phyloP scores from a whole-genome alignment of 1,140 invertebrate species.

The Drosophila sulfurigaster region DNA sequence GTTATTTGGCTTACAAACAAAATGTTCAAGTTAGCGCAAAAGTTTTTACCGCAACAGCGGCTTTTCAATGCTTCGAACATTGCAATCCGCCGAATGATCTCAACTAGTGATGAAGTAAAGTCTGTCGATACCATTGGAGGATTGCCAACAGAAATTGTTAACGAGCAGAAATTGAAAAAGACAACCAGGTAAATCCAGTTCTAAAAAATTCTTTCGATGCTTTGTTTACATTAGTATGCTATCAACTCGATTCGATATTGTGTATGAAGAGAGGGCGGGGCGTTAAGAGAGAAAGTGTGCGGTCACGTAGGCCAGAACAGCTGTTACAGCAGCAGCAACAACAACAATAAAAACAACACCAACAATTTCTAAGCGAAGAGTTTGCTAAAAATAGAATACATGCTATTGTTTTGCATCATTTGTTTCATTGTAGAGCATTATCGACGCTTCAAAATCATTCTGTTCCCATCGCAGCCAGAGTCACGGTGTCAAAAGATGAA shows the following conservation, averaged over 20 bases:
- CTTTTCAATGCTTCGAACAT: slow-evolving; percentile 27
- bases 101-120: slow-evolving; percentile 74
- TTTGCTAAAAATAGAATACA: slow-evolving; percentile 2
- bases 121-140: slow-evolving; percentile 74
- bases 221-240: slow-evolving; percentile 64
- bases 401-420: slow-evolving; percentile 33
- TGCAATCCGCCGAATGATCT: slow-evolving; percentile 50
- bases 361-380: slow-evolving; percentile 13
- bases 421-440: slow-evolving; percentile 65
- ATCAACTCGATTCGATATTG: background rate
- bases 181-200: slow-evolving; percentile 70
- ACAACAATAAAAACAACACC: background rate
- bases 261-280: slow-evolving; percentile 2
- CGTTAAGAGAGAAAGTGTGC: slow-evolving; percentile 33
- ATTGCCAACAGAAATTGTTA: slow-evolving; percentile 69
- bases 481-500: slow-evolving; percentile 91
- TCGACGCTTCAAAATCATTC: slow-evolving; percentile 84
- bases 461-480: slow-evolving; percentile 87
- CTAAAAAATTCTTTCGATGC: slow-evolving; percentile 33
- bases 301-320: slow-evolving; percentile 57
- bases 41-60: slow-evolving; percentile 60
- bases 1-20: slow-evolving; percentile 15
- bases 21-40: slow-evolving; percentile 65
- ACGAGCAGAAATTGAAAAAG: slow-evolving; percentile 75
- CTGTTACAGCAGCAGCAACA: slow-evolving; percentile 30